Percentiles rank a stretch among this genome's conserved stretches.
Evolutionary conservation across 2,888 invertebrate species (phyloP).

Genomic region (Trisateles emortualis): DNA sequence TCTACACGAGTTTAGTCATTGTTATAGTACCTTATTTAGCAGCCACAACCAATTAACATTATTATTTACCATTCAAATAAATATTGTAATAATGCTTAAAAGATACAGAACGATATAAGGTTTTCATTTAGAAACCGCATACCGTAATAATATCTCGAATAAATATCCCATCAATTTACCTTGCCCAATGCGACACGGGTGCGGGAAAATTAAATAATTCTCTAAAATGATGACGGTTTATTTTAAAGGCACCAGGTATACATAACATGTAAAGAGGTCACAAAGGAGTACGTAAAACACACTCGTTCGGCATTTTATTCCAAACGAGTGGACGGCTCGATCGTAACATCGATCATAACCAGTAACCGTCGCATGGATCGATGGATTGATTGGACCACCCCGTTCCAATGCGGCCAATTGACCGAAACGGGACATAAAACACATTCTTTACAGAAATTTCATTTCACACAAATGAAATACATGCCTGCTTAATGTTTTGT

Average conservation of each 20-base stretch:
- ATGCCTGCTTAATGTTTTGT: constrained; percentile 23
- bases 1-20: background rate
- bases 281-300: background rate
- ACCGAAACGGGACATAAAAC: constrained; percentile 23
- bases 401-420: constrained; percentile 7
- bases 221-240: constrained; percentile 2
- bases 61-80: background rate
- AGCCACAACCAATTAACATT: background rate
- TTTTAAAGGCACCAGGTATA: background rate
- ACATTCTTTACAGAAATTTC: constrained; percentile 19
- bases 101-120: background rate
- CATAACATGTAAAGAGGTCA: background rate
- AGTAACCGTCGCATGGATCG: constrained; percentile 21
- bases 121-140: background rate
- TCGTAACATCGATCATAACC: constrained; percentile 34
- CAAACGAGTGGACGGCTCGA: background rate
- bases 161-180: constrained; percentile 1
- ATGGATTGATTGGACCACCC: constrained; percentile 18
- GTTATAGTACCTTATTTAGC: background rate
- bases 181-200: background rate
- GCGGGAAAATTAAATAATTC: background rate
- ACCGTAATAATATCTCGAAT: background rate
- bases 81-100: no score
- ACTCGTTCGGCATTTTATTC: constrained; percentile 11
- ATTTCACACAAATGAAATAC: constrained; percentile 13